Base-by-base conservation (phyloP, 2,113 vertebrate species). In the Eclectus roratus region DNA sequence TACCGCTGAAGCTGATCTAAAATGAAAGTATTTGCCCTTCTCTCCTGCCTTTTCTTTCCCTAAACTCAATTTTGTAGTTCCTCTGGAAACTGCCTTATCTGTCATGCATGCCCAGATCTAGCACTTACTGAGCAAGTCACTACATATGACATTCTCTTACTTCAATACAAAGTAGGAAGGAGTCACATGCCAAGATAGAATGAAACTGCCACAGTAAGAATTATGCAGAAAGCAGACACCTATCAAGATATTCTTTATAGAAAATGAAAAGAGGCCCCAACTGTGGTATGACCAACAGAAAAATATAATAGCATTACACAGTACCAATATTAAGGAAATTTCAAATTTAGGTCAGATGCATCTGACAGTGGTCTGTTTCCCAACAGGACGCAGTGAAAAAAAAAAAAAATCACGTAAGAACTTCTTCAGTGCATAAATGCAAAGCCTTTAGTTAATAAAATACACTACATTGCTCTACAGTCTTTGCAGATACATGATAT, bases 31-130 rank as follows among this genome's bases (percentile, higher is more conserved):
- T 50, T 72, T 68, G 35, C 33, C 52, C 35, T 64, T 52, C 31
- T 39, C 41, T 73, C 10, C 17, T 56, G 29, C 19, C 3, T 53
- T 88, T 60, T 52, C 21, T 9, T 10, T 2, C 41, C 28, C 13
- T 49, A 55, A 73, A 47, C 46, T 72, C 24, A 80, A 24, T 88
- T 94, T 76, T 91, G 92, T 90, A 61, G 65, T 85, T 94, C 69
- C 80, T 88, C 63, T 85, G 72, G 66, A 91, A 86, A 95, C 76
- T 88, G 81, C 72, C 78, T 72, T 82, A 63, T 83, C 88, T 93
- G 92, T 94, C 84, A 60, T 41, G 79, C 46, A 66, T 1, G 11
- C 31, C 85, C 84, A 83, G 71, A 93, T 93, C 79, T 77, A 94
- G 78, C 60, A 88, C 85, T 95, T 83, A 86, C 55, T 72, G 85